Percentiles rank a stretch among this genome's conserved stretches.
Evolutionary conservation across 2,113 vertebrate species (phyloP).

Genomic region (Felis chaus): DNA sequence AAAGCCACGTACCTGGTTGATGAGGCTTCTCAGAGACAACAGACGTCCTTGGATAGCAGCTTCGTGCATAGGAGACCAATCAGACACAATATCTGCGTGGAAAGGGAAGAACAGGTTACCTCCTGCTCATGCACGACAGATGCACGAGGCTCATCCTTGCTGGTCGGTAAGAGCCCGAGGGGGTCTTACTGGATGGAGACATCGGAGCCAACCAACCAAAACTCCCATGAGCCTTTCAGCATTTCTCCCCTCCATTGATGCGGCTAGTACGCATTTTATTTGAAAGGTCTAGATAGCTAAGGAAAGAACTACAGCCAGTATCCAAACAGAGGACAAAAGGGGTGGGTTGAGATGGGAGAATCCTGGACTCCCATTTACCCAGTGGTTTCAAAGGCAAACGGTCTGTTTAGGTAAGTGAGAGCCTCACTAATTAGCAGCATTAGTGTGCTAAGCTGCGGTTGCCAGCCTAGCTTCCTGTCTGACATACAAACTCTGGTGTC

Average conservation of each 20-base stretch:
- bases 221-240: neutral
- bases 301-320: neutral
- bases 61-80: conserved; percentile 93
- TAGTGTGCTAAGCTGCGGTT: neutral
- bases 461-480: conserved; percentile 14
- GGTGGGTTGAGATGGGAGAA: neutral
- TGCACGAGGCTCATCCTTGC: neutral
- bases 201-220: neutral
- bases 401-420: conserved; percentile 8
- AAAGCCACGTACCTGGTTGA: conserved; percentile 89
- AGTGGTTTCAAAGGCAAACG: conserved; percentile 45
- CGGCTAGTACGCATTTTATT: neutral
- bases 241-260: neutral
- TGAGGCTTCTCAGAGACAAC: conserved; percentile 86
- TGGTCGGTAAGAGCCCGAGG: neutral
- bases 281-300: neutral
- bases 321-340: neutral
- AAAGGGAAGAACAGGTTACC: conserved; percentile 45
- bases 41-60: conserved; percentile 89
- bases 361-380: neutral
- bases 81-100: conserved; percentile 85
- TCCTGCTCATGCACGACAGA: neutral
- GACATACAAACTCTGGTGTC: conserved; percentile 36
- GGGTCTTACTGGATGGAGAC: neutral
- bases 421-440: conserved; percentile 27